phyloP scores from a whole-genome alignment of 2,797 vertebrate genomes.

The Spizella passerina region DNA sequence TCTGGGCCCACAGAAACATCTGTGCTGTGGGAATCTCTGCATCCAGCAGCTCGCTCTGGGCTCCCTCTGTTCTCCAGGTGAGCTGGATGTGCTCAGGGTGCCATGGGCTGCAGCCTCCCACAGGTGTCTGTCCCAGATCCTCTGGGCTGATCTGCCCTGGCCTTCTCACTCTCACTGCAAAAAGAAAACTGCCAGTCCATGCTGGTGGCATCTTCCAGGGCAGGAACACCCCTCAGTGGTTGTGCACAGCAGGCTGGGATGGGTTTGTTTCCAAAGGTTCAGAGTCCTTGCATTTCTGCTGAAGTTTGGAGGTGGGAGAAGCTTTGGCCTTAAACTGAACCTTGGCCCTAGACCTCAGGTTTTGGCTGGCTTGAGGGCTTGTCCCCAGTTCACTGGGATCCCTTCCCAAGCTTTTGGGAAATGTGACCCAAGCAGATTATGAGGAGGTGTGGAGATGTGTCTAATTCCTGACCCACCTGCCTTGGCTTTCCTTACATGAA shows the following conservation, averaged over 20 bases:
- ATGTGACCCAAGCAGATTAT: neutral
- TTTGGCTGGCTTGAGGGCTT: neutral
- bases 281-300: neutral
- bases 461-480: neutral
- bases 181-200: neutral
- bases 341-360: neutral
- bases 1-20: neutral
- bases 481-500: neutral
- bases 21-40: neutral
- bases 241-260: neutral
- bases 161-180: neutral
- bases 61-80: neutral
- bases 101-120: rapidly evolving
- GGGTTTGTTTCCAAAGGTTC: neutral
- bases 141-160: neutral
- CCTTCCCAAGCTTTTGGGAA: neutral
- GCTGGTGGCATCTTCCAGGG: neutral
- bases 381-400: neutral
- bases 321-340: neutral
- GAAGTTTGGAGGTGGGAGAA: neutral
- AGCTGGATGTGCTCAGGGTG: neutral
- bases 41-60: neutral
- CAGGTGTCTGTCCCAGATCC: rapidly evolving
- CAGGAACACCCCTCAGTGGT: rapidly evolving
- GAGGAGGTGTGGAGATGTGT: neutral